Percentiles rank a stretch among this genome's conserved stretches.
Conservation (phyloP, 2,888 invertebrate species). For the Clitarchus hookeri region DNA sequence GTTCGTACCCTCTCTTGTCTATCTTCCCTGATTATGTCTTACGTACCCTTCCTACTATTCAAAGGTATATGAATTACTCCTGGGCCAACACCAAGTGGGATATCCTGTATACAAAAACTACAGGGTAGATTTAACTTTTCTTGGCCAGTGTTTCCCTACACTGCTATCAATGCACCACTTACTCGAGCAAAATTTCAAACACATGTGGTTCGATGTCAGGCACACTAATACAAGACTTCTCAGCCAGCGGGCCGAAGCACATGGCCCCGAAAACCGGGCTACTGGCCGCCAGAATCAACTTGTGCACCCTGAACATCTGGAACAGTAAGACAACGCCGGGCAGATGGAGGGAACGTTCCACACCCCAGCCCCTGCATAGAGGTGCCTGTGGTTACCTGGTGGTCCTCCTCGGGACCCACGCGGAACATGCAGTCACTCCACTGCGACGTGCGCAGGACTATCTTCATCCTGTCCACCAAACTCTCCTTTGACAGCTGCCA, state of each 20-base stretch:
- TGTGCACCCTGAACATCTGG: constrained; percentile 56
- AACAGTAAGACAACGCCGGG: constrained; percentile 12
- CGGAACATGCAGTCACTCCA: constrained; percentile 66
- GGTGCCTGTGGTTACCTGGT: constrained; percentile 28
- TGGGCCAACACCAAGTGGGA: too few species aligned
- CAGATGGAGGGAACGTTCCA: background rate
- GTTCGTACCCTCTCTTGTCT: too few species aligned
- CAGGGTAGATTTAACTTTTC: too few species aligned
- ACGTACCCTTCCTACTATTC: too few species aligned
- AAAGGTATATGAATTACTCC: too few species aligned
- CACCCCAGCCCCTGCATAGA: too few species aligned
- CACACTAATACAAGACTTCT: constrained; percentile 55
- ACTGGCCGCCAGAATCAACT: constrained; percentile 65
- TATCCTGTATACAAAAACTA: too few species aligned
- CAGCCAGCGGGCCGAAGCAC: constrained; percentile 66
- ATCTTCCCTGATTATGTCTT: too few species aligned
- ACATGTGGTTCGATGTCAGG: constrained; percentile 64
- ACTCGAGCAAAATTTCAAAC: constrained; percentile 63
- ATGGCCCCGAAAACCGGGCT: constrained; percentile 73
- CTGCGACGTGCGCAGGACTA: constrained; percentile 50
- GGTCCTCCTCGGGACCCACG: constrained; percentile 56
- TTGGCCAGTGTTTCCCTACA: too few species aligned
- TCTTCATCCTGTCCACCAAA: constrained; percentile 35
- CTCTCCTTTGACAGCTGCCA: constrained; percentile 35
- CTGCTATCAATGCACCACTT: constrained; percentile 43